phyloP scores from a whole-genome alignment of 2,113 vertebrate species.

The Arenaria interpres region DNA sequence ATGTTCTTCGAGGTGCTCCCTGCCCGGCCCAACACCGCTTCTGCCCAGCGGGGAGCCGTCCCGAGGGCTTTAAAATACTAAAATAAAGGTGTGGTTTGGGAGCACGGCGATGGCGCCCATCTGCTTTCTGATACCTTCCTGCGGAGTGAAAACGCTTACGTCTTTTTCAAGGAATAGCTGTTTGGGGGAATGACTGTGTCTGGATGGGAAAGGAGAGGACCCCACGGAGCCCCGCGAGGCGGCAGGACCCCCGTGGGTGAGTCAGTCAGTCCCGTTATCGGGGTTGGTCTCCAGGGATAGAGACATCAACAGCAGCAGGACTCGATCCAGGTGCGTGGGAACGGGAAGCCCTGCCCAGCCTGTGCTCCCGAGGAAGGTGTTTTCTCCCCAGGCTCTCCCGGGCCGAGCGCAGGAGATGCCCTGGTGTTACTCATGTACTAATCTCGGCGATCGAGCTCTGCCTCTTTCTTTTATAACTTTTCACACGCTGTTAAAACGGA shows the following conservation, averaged over 20 bases:
- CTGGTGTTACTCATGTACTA: accelerated
- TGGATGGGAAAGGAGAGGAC: background rate
- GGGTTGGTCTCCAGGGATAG: background rate
- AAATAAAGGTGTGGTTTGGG: background rate
- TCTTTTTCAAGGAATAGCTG: background rate
- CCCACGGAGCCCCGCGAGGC: accelerated
- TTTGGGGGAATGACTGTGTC: background rate
- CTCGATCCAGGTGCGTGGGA: background rate
- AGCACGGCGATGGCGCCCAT: accelerated
- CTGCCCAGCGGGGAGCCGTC: accelerated
- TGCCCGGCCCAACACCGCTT: accelerated
- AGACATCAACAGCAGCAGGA: background rate
- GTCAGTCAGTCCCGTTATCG: background rate
- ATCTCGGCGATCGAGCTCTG: background rate
- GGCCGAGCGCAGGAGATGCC: background rate
- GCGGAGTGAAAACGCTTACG: accelerated
- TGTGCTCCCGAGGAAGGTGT: background rate
- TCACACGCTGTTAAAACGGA: background rate
- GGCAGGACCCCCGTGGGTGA: background rate
- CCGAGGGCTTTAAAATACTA: accelerated
- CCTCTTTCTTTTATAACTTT: background rate
- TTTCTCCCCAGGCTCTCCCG: background rate
- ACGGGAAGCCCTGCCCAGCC: background rate
- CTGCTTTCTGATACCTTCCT: background rate
- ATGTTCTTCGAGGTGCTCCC: background rate